Evolutionary conservation across 2,888 invertebrate species (phyloP).

Genomic region (Drosophila monieri): DNA sequence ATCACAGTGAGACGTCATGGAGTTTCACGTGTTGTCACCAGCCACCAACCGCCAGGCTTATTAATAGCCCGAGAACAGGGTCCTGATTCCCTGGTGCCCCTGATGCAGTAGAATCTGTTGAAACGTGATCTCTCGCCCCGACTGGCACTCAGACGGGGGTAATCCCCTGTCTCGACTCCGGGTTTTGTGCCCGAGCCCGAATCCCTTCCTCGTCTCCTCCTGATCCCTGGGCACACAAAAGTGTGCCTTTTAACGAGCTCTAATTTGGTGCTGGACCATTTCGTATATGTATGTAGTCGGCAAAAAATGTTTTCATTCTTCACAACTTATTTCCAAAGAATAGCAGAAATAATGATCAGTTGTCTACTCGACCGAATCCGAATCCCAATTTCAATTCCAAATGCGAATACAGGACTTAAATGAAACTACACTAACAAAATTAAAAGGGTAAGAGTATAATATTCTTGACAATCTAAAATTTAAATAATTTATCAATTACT

Average conservation of each 20-base stretch:
- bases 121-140: slow-evolving; percentile 61
- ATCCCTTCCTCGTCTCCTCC: slow-evolving; percentile 22
- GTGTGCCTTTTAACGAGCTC: slow-evolving; percentile 78
- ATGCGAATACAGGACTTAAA: slow-evolving; percentile 27
- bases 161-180: slow-evolving; percentile 44
- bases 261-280: slow-evolving; percentile 72
- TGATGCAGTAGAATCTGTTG: slow-evolving; percentile 65
- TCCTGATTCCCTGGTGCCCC: slow-evolving; percentile 29
- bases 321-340: slow-evolving; percentile 58
- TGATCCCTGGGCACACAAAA: slow-evolving; percentile 51
- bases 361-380: slow-evolving; percentile 57
- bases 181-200: slow-evolving; percentile 28
- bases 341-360: slow-evolving; percentile 55
- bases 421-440: slow-evolving; percentile 9
- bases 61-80: slow-evolving; percentile 60
- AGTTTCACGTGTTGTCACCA: slow-evolving; percentile 81
- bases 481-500: too few relatives aligned
- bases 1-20: slow-evolving; percentile 77
- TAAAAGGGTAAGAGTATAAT: too few relatives aligned
- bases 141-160: slow-evolving; percentile 38
- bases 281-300: slow-evolving; percentile 41
- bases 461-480: too few relatives aligned
- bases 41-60: slow-evolving; percentile 79
- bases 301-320: slow-evolving; percentile 52
- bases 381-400: slow-evolving; percentile 32